Conservation (phyloP, 2,113 vertebrate genomes). For the Glareola pratincola region DNA sequence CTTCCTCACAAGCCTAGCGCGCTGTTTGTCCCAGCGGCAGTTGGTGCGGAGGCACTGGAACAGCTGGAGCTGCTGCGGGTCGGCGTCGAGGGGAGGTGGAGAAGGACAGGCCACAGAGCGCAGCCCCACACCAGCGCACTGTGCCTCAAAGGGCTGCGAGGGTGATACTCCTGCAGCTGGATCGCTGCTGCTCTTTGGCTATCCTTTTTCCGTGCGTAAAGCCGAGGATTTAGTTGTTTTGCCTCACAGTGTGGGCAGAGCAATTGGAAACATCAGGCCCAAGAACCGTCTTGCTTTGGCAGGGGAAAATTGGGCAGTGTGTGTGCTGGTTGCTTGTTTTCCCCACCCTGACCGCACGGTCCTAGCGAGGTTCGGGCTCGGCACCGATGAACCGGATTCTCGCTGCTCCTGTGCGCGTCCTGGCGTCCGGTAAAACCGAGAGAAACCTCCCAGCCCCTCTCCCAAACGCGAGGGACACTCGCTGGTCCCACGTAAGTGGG, state of each 20-base stretch:
- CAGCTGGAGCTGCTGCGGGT: background rate
- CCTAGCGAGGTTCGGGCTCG: background rate
- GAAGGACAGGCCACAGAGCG: background rate
- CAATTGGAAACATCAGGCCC: fast-evolving
- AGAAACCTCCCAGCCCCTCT: background rate
- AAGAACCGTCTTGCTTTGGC: too few species aligned
- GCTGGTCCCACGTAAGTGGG: fast-evolving
- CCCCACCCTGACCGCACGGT: fast-evolving
- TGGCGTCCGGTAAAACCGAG: background rate
- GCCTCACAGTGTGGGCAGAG: background rate
- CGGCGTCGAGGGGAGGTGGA: background rate
- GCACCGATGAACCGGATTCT: background rate
- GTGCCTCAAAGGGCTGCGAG: background rate
- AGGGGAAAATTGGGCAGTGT: fast-evolving
- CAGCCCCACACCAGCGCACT: fast-evolving
- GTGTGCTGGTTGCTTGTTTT: background rate
- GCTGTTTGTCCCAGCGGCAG: background rate
- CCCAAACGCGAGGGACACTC: fast-evolving
- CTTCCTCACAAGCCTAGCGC: fast-evolving
- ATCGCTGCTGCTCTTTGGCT: background rate
- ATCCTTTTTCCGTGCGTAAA: background rate
- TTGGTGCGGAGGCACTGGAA: background rate
- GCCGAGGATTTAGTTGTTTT: background rate
- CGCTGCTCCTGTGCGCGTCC: fast-evolving
- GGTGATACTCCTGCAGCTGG: too few species aligned